Conservation (phyloP, 1,140 invertebrate species). For the Andricus grossulariae region DNA sequence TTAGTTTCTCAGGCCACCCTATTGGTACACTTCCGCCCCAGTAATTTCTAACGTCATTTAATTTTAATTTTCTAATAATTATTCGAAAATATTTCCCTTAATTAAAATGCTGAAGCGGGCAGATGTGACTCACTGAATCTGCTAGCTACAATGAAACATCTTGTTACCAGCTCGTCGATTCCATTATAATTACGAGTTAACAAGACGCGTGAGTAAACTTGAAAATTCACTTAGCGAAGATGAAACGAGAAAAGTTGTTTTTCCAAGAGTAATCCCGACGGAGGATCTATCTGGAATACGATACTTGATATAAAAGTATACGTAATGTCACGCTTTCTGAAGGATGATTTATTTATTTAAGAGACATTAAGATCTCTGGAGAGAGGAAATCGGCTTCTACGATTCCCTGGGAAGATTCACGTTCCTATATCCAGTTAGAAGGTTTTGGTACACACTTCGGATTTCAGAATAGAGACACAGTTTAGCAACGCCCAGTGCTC, state of each 20-base stretch:
- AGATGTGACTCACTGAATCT: neutral
- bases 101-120: neutral
- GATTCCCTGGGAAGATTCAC: neutral
- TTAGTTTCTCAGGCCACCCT: neutral
- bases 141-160: neutral
- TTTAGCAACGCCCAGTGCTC: constrained; percentile 16
- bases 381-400: neutral
- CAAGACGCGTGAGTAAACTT: constrained; percentile 12
- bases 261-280: neutral
- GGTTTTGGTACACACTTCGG: constrained; percentile 5
- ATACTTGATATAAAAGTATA: neutral
- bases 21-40: too few species aligned
- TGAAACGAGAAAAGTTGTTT: constrained; percentile 20
- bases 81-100: too few species aligned
- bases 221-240: constrained; percentile 8
- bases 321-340: neutral
- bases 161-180: constrained; percentile 5
- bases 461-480: constrained; percentile 16
- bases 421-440: constrained; percentile 15
- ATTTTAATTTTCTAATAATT: too few species aligned
- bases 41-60: too few species aligned
- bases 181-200: constrained; percentile 2
- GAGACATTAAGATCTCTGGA: neutral
- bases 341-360: constrained; percentile 25
- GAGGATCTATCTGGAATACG: neutral